Percentiles rank a stretch among this genome's conserved stretches.
These are phyloP conservation scores for Pelochelys cantorii DNA, from an alignment of 2,797 vertebrate species.

Conservation along the genomic window DNA sequence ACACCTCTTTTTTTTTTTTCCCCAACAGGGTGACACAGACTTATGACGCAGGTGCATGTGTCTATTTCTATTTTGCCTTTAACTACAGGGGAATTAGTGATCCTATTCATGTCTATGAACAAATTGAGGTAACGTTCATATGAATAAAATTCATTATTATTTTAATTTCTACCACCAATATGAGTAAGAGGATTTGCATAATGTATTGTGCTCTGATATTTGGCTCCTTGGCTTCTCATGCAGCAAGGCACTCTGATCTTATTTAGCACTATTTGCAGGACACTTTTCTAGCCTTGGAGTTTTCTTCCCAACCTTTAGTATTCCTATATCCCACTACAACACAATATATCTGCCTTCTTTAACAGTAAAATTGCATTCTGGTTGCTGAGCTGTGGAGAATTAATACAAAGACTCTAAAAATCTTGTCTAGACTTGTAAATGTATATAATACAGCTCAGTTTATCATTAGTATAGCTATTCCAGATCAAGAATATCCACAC, in stretches of 20 bases:
- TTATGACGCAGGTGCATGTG: conserved; percentile 95
- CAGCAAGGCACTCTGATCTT: not conserved
- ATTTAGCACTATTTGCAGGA: not conserved
- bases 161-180: not conserved
- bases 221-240: not conserved
- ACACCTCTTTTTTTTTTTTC: conserved; percentile 58
- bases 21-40: conserved; percentile 94
- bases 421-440: not conserved
- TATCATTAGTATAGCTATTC: not conserved
- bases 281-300: not conserved
- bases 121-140: conserved; percentile 92
- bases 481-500: not conserved
- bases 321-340: not conserved
- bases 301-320: not conserved
- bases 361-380: not conserved
- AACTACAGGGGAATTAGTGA: conserved; percentile 98
- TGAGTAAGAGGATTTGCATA: not conserved
- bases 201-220: not conserved
- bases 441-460: not conserved
- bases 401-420: not conserved
- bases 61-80: conserved; percentile 99
- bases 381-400: not conserved
- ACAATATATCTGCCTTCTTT: not conserved
- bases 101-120: conserved; percentile 92
- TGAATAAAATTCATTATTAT: conserved; percentile 2